Evolutionary conservation across 2,888 invertebrate genomes (phyloP).

Genomic region (Aromia moschata): DNA sequence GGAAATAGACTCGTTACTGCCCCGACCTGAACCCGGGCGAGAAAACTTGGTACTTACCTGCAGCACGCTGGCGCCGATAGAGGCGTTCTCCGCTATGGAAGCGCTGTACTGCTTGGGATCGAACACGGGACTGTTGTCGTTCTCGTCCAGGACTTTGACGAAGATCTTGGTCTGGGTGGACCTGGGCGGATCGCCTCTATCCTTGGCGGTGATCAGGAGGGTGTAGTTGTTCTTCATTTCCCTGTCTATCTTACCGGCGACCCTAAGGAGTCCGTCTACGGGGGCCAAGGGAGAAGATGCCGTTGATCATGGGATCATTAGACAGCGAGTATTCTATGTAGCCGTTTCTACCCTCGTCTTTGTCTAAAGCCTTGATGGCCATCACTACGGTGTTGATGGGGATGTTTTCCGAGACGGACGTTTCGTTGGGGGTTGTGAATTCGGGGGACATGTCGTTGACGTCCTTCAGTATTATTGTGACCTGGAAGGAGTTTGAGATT

Average conservation of each 20-base stretch:
- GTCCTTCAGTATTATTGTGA: constrained; percentile 86
- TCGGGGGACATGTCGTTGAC: constrained; percentile 92
- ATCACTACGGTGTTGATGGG: constrained; percentile 87
- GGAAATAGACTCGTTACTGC: constrained; percentile 1
- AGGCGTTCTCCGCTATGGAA: constrained; percentile 91
- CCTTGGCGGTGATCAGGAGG: constrained; percentile 82
- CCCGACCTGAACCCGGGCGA: background rate
- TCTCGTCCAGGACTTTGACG: constrained; percentile 84
- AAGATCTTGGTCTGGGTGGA: constrained; percentile 74
- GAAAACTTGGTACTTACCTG: constrained; percentile 67
- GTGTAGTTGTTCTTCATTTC: constrained; percentile 80
- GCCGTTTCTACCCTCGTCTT: constrained; percentile 87
- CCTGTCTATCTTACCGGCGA: constrained; percentile 87
- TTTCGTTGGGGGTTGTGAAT: constrained; percentile 82
- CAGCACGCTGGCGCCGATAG: constrained; percentile 89
- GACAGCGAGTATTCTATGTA: constrained; percentile 84
- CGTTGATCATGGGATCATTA: constrained; percentile 71
- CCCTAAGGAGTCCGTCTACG: constrained; percentile 86
- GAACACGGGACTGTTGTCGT: constrained; percentile 90
- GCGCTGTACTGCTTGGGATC: constrained; percentile 91
- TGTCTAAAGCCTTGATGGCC: constrained; percentile 88
- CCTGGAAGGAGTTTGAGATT: too few species aligned
- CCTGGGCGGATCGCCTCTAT: constrained; percentile 86
- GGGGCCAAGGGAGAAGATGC: constrained; percentile 84
- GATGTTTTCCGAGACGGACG: constrained; percentile 84